Evolutionary conservation across 1,140 invertebrate species (phyloP).

Genomic region (Bombus picipes): DNA sequence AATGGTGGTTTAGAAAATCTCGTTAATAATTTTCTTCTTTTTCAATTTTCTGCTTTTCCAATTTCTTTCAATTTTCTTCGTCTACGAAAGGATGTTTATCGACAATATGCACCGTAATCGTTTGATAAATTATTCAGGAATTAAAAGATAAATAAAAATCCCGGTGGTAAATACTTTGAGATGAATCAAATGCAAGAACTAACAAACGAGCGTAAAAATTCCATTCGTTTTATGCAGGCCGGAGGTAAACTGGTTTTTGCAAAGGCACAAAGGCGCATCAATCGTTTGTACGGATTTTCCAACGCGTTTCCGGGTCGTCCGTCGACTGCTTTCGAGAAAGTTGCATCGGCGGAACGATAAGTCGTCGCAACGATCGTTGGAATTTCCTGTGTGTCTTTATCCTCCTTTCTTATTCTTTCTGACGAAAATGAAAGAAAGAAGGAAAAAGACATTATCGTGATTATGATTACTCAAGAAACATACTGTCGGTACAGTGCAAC

Average conservation of each 20-base stretch:
- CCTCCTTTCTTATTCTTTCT: not conserved
- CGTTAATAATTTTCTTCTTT: not conserved
- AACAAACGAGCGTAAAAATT: not conserved
- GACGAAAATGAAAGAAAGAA: too few relatives aligned
- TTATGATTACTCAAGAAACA: not conserved
- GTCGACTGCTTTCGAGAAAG: not conserved
- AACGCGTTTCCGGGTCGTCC: conserved; percentile 1
- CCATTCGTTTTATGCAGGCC: not conserved
- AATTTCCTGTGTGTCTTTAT: not conserved
- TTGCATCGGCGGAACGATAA: not conserved
- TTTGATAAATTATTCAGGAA: not conserved
- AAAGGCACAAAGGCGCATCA: conserved; percentile 12
- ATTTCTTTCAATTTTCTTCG: not conserved
- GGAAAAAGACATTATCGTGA: not conserved
- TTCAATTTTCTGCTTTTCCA: not conserved
- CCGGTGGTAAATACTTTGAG: too few relatives aligned
- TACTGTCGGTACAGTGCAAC: not conserved
- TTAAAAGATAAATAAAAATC: not conserved
- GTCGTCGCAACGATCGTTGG: too few relatives aligned
- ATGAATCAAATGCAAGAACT: too few relatives aligned
- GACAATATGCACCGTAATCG: too few relatives aligned
- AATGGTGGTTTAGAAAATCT: too few relatives aligned
- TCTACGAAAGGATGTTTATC: too few relatives aligned
- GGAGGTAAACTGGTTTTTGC: not conserved
- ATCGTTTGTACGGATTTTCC: conserved; percentile 18